phyloP scores from a whole-genome alignment of 2,113 vertebrate species.

The Boulengerochromis microlepis region DNA sequence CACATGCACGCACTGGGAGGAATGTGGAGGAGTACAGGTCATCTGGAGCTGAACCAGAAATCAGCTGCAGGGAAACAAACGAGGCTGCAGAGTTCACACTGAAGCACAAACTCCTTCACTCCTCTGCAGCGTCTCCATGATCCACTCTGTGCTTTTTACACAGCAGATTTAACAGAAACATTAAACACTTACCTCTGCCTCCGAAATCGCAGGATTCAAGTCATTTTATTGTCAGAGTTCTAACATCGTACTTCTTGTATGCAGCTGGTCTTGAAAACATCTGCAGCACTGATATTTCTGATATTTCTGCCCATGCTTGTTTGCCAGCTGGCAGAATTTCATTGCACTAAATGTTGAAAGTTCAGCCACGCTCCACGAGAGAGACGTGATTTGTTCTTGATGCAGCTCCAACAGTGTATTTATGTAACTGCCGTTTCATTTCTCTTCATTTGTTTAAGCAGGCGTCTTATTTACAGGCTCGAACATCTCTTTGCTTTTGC shows the following conservation, averaged over 20 bases:
- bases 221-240: background rate
- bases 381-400: background rate
- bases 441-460: background rate
- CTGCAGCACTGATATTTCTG: background rate
- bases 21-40: conserved; percentile 38
- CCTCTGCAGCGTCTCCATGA: background rate
- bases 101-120: background rate
- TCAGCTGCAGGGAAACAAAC: background rate
- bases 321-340: background rate
- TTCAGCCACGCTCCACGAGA: background rate
- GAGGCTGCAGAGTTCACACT: background rate
- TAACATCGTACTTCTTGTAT: background rate
- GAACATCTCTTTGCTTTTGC: background rate
- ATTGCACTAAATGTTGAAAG: background rate
- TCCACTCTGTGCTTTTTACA: background rate
- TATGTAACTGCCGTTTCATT: background rate
- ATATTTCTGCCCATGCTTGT: background rate
- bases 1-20: background rate
- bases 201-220: background rate
- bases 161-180: background rate
- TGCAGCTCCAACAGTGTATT: background rate
- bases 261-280: background rate
- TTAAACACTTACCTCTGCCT: background rate
- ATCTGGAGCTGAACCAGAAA: conserved; percentile 13
- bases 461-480: background rate